These are phyloP conservation scores for Amyelois transitella DNA, from an alignment of 1,140 invertebrate species.

Conservation along the genomic window DNA sequence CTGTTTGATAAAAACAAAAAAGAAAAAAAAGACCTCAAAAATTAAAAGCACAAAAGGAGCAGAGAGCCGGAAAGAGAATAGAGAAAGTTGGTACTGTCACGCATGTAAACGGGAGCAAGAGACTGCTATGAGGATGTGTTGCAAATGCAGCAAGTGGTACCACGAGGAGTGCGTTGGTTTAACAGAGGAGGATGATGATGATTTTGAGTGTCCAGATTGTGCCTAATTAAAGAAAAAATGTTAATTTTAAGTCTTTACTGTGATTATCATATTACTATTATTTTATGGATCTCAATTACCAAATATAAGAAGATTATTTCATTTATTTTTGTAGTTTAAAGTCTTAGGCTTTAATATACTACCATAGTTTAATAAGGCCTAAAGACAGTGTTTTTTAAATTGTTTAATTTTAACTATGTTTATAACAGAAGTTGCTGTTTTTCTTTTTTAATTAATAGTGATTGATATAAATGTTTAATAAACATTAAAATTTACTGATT, in stretches of 20 bases:
- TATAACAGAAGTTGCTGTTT: not conserved
- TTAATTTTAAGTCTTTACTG: not conserved
- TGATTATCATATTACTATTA: not conserved
- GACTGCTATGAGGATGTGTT: not conserved
- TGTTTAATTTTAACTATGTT: not conserved
- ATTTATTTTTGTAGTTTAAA: not conserved
- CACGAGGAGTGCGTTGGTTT: no score
- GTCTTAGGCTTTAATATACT: not conserved
- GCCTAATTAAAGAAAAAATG: not conserved
- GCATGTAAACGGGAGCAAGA: not conserved
- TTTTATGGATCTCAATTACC: not conserved
- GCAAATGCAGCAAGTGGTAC: not conserved
- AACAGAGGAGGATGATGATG: not conserved
- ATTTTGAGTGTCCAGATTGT: not conserved
- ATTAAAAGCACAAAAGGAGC: not conserved
- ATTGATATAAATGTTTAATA: not conserved
- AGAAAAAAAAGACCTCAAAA: constrained; percentile 13
- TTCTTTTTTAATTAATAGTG: not conserved
- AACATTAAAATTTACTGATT: not conserved
- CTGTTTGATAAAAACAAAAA: constrained; percentile 21
- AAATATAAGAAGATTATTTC: not conserved
- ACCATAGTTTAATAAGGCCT: not conserved
- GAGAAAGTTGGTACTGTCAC: not conserved
- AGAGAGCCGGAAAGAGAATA: not conserved
- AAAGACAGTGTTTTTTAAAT: not conserved